Conservation (phyloP, 2,113 vertebrate genomes). For the Caranx melampygus region DNA sequence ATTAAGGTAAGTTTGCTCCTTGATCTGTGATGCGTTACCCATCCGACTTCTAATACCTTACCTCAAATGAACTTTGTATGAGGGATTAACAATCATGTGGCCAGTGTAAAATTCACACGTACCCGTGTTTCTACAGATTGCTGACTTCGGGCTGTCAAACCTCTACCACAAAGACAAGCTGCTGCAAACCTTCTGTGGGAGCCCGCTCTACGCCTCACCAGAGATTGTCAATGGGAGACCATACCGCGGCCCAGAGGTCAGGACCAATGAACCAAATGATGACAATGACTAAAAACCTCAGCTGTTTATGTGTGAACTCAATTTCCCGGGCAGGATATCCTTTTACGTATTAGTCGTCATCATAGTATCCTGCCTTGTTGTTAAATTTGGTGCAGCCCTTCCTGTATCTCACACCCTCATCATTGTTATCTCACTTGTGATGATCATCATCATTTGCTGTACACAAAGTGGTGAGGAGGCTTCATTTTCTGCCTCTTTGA, state of each 20-base stretch:
- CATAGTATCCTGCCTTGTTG: conserved; percentile 1
- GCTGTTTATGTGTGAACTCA: conserved; percentile 13
- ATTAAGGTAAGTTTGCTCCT: conserved; percentile 89
- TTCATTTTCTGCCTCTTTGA: conserved; percentile 68
- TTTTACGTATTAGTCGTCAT: conserved; percentile 15
- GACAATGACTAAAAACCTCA: background rate
- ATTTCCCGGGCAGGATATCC: conserved; percentile 1
- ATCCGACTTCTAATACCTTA: background rate
- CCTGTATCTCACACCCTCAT: conserved; percentile 6
- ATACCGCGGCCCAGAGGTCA: conserved; percentile 96
- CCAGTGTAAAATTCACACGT: conserved; percentile 6
- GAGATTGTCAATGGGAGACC: conserved; percentile 98
- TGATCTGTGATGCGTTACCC: background rate
- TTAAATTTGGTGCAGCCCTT: conserved; percentile 5
- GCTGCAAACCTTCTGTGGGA: conserved; percentile 97
- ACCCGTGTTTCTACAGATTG: conserved; percentile 86
- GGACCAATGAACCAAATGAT: conserved; percentile 3
- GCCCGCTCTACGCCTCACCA: conserved; percentile 96
- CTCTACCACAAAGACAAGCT: conserved; percentile 97
- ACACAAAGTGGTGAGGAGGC: conserved; percentile 36
- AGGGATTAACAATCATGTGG: conserved; percentile 7
- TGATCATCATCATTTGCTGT: conserved; percentile 16
- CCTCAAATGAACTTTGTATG: conserved; percentile 14
- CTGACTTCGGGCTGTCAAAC: conserved; percentile 98
- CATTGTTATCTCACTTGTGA: conserved; percentile 27